Percentiles rank a stretch among this genome's conserved stretches.
Conservation (phyloP, 92 coral and sea anemone species). For the Scolanthus callimorphus region DNA sequence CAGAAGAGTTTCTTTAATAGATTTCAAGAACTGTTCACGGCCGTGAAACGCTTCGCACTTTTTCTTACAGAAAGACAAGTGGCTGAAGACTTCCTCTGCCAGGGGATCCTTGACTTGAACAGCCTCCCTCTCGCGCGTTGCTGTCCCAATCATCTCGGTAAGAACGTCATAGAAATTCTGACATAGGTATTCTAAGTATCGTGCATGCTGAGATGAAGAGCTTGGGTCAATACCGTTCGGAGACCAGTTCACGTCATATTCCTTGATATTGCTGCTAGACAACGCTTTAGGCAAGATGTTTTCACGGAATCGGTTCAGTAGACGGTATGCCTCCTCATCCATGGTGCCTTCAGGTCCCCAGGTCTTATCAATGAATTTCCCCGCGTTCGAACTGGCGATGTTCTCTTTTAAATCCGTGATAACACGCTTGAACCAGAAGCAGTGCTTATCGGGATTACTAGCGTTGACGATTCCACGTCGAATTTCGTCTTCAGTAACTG, state of each 20-base stretch:
- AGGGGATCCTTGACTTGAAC: slow-evolving; percentile 54
- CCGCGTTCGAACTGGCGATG: slow-evolving; percentile 42
- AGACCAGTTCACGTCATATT: slow-evolving; percentile 76
- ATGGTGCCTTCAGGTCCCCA: slow-evolving; percentile 25
- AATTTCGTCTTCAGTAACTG: slow-evolving; percentile 87
- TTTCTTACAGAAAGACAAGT: slow-evolving; percentile 75
- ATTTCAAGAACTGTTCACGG: slow-evolving; percentile 58
- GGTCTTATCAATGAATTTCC: slow-evolving; percentile 61
- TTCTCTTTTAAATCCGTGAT: slow-evolving; percentile 56
- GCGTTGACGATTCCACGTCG: slow-evolving; percentile 78
- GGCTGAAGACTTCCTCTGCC: slow-evolving; percentile 78
- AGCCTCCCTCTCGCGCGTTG: slow-evolving; percentile 47
- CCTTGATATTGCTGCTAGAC: slow-evolving; percentile 44
- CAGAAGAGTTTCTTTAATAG: slow-evolving; percentile 40
- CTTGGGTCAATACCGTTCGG: slow-evolving; percentile 79
- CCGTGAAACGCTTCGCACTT: slow-evolving; percentile 87
- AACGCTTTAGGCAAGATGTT: slow-evolving; percentile 40
- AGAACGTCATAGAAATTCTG: slow-evolving; percentile 57
- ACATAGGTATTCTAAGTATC: slow-evolving; percentile 73
- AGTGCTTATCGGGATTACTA: slow-evolving; percentile 58
- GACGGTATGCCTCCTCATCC: slow-evolving; percentile 57
- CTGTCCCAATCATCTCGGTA: slow-evolving; percentile 71
- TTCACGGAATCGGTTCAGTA: slow-evolving; percentile 50
- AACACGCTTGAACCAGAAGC: slow-evolving; percentile 81
- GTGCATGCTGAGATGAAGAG: slow-evolving; percentile 61